These are phyloP conservation scores for Myodes glareolus DNA, from an alignment of 2,113 vertebrate species.

Conservation along the genomic window DNA sequence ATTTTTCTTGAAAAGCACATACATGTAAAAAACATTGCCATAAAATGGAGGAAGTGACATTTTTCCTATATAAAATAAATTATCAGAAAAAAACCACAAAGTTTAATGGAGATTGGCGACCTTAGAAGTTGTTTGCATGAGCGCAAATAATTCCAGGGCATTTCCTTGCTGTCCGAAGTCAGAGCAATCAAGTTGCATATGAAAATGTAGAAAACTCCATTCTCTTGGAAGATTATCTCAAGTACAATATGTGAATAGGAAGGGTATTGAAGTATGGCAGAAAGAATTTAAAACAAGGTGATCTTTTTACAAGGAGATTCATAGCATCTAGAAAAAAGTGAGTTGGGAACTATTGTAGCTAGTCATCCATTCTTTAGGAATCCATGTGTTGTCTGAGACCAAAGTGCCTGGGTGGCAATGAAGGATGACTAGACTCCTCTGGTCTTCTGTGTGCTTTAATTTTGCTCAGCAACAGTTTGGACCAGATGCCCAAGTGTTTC, in stretches of 20 bases:
- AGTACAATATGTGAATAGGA: neutral
- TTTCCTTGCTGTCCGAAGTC: neutral
- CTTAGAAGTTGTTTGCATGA: neutral
- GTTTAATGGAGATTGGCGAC: neutral
- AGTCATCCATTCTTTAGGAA: neutral
- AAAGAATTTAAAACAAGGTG: neutral
- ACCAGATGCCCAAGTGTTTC: neutral
- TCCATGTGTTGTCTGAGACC: neutral
- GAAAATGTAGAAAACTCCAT: neutral
- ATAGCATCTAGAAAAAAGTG: neutral
- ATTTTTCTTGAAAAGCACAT: slow-evolving; percentile 9
- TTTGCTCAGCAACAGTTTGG: slow-evolving; percentile 2
- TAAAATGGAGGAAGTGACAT: neutral
- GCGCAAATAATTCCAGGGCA: neutral
- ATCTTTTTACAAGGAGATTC: neutral
- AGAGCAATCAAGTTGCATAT: neutral
- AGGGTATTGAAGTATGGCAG: neutral
- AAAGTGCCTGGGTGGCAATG: neutral
- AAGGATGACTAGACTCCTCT: neutral
- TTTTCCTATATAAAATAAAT: slow-evolving; percentile 32
- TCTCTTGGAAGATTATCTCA: neutral
- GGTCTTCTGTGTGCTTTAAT: neutral
- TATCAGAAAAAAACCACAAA: neutral
- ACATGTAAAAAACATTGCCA: slow-evolving; percentile 26
- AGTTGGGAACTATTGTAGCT: neutral